Conservation (phyloP, 2,888 invertebrate species). For the Zhuqinia jingwanae region DNA sequence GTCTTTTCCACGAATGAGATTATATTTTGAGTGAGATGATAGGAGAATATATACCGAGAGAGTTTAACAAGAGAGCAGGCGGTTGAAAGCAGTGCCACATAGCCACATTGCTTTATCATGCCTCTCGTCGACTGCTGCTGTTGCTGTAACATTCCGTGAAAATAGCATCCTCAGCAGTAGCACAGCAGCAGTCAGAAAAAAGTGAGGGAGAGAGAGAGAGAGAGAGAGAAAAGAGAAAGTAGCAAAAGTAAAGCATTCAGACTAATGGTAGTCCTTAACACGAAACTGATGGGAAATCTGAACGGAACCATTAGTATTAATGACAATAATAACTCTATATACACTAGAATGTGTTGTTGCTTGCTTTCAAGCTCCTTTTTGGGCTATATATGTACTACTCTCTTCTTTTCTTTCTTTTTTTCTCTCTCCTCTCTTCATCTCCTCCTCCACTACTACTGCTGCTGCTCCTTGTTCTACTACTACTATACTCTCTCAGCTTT, state of each 20-base stretch:
- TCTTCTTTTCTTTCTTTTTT: not conserved
- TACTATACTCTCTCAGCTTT: not conserved
- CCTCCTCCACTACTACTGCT: not conserved
- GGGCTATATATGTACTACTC: not conserved
- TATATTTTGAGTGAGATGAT: slow-evolving; percentile 31
- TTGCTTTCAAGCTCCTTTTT: not conserved
- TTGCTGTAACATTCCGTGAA: slow-evolving; percentile 64
- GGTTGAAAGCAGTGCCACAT: slow-evolving; percentile 7
- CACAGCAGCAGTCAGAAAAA: not conserved
- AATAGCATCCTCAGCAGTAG: slow-evolving; percentile 61
- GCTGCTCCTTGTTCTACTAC: slow-evolving; percentile 2
- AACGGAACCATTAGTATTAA: slow-evolving; percentile 75
- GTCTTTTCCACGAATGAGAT: slow-evolving; percentile 36
- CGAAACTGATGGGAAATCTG: slow-evolving; percentile 74
- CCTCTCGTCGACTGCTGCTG: slow-evolving; percentile 33
- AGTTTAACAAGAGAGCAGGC: not conserved
- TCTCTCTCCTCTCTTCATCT: slow-evolving; percentile 15
- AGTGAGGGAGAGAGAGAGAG: slow-evolving; percentile 18
- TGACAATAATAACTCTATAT: slow-evolving; percentile 74
- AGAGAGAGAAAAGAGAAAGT: slow-evolving; percentile 41
- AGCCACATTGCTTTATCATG: slow-evolving; percentile 34
- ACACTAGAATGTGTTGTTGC: slow-evolving; percentile 66
- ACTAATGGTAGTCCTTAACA: slow-evolving; percentile 73
- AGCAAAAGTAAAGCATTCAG: slow-evolving; percentile 69
- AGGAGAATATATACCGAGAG: not conserved